phyloP scores from a whole-genome alignment of 2,888 invertebrate species.

The Trichopoda pennipes region DNA sequence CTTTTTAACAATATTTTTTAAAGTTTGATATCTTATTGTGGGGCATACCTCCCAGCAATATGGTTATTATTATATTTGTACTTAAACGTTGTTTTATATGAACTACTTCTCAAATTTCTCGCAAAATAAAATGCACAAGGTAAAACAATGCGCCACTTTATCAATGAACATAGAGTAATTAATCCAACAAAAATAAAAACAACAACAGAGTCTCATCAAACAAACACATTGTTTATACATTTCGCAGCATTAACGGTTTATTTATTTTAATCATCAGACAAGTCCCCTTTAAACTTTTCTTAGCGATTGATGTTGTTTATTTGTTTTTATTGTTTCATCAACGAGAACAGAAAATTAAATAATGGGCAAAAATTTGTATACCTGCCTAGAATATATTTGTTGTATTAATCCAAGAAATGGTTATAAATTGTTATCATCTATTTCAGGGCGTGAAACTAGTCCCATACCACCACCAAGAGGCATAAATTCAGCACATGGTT shows the following conservation, averaged over 20 bases:
- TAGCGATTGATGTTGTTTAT: constrained; percentile 19
- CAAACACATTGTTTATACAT: constrained; percentile 29
- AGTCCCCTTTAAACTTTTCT: constrained; percentile 39
- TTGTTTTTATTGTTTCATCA: not conserved
- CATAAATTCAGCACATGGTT: constrained; percentile 49
- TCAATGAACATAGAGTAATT: constrained; percentile 22
- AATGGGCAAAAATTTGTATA: constrained; percentile 54
- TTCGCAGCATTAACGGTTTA: constrained; percentile 45
- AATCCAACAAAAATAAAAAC: constrained; percentile 20
- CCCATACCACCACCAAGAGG: constrained; percentile 67
- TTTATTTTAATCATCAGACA: constrained; percentile 43
- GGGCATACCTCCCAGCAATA: not conserved
- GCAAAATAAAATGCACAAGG: constrained; percentile 44
- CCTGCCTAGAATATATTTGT: constrained; percentile 61
- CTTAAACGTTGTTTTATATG: constrained; percentile 1
- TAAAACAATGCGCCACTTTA: constrained; percentile 30
- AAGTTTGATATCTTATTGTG: too few species aligned
- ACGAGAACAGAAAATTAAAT: not conserved
- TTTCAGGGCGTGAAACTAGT: constrained; percentile 72
- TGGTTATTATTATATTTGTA: not conserved
- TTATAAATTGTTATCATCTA: constrained; percentile 67
- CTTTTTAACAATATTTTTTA: too few species aligned
- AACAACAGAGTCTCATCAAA: constrained; percentile 25
- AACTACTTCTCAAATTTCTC: constrained; percentile 52
- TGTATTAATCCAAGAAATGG: constrained; percentile 70